Conservation (phyloP, 2,797 vertebrate species). For the Sternotherus odoratus region DNA sequence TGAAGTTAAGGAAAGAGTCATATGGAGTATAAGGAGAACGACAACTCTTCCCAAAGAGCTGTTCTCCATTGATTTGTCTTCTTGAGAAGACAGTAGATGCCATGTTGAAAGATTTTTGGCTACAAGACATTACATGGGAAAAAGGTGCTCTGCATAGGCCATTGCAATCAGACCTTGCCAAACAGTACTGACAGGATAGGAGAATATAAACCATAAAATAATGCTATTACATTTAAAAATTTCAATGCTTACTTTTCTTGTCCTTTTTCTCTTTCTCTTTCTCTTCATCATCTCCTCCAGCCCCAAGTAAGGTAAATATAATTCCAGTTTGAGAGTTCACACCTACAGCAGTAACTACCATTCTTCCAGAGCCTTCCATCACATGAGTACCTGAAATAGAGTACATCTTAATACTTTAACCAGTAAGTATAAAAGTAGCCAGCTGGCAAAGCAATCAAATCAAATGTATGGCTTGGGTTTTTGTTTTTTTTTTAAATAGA, state of each 20-base stretch:
- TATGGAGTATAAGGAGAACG: not conserved
- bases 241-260: slow-evolving; percentile 83
- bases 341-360: slow-evolving; percentile 97
- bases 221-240: not conserved
- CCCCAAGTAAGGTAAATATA: slow-evolving; percentile 96
- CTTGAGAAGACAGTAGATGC: not conserved
- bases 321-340: slow-evolving; percentile 99
- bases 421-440: not conserved
- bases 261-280: slow-evolving; percentile 88
- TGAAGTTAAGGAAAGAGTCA: not conserved
- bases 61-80: not conserved
- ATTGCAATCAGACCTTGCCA: not conserved
- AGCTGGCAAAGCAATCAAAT: not conserved
- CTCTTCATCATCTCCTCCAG: slow-evolving; percentile 88
- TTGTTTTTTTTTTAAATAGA: not conserved
- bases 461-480: not conserved
- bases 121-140: not conserved
- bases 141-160: not conserved
- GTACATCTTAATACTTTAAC: not conserved
- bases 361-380: slow-evolving; percentile 99
- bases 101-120: not conserved
- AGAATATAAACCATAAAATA: not conserved
- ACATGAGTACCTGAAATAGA: slow-evolving; percentile 94
- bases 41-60: not conserved
- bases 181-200: not conserved